phyloP scores from a whole-genome alignment of 2,113 vertebrate species.

The Nothocercus julius region DNA sequence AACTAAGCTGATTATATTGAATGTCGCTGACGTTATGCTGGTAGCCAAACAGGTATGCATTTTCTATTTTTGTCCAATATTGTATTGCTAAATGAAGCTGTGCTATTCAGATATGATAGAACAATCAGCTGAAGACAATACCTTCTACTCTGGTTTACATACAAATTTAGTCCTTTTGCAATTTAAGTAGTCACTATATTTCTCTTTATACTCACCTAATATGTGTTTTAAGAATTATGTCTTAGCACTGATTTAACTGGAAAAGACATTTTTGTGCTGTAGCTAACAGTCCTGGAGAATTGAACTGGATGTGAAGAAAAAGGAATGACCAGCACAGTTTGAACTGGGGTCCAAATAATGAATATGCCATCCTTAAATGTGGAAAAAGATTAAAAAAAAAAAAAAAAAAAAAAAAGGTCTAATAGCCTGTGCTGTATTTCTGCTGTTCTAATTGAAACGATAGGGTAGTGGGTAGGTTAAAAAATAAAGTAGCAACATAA shows the following conservation, averaged over 20 bases:
- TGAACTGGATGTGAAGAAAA: neutral
- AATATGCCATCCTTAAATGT: neutral
- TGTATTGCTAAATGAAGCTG: neutral
- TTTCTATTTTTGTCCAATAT: neutral
- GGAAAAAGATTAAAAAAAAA: neutral
- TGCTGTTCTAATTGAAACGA: slow-evolving; percentile 41
- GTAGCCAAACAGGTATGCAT: neutral
- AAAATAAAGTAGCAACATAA: slow-evolving; percentile 50
- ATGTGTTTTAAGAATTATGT: slow-evolving; percentile 7
- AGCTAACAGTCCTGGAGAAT: slow-evolving; percentile 1
- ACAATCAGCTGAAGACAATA: neutral
- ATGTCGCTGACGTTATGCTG: neutral
- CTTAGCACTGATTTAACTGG: slow-evolving; percentile 3
- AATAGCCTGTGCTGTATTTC: slow-evolving; percentile 18
- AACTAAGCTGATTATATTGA: neutral
- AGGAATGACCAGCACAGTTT: neutral
- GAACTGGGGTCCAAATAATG: slow-evolving; percentile 11
- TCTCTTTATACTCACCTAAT: neutral
- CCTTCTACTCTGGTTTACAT: neutral
- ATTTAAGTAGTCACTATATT: slow-evolving; percentile 22
- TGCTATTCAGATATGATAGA: neutral
- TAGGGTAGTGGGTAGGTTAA: slow-evolving; percentile 2
- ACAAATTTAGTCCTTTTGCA: neutral
- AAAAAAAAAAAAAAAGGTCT: neutral
- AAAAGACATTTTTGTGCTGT: neutral